Evolutionary conservation across 2,113 vertebrate genomes (phyloP), one percentile per base, ranked within the genome.

Genomic region (Paralichthys olivaceus): DNA sequence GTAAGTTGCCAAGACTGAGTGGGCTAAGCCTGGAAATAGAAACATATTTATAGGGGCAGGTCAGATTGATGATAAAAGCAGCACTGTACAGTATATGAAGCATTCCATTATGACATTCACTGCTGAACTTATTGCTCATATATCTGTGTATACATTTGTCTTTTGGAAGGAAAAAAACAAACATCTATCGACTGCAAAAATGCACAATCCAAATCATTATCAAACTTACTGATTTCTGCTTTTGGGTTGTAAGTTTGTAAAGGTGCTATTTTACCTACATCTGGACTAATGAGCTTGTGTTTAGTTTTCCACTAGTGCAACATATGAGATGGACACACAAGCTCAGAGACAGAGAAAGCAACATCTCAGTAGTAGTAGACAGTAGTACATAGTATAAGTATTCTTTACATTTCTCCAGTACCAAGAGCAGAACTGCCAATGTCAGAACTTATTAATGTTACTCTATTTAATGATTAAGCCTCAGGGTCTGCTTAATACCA

Each of bases 41-140:
- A 81, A 63, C 45, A 49, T 43, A 14, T 89, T 86, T 77, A 72
- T 29, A 67, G 62, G 62, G 55, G 67, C 64, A 77, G 89, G 84
- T 86, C 87, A 83, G 72, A 66, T 80, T 84, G 58, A 83, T 84
- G 80, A 90, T 84, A 91, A 90, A 72, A 88, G 87, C 87, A 77
- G 49, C 72, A 70, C 65, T 84, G 56, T 32, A 32, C 76, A 80
- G 75, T 75, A 75, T 79, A 75, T 79, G 53, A 76, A 77, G 40
- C 45, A 77, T 75, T 76, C 79, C 55, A 25, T 69, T 51, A 72
- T 74, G 55, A 67, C 56, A 25, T 69, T 47, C 34, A 53, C 71
- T 69, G n/a, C 68, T 49, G 15, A 28, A 56, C 19, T 26, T 68
- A 47, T 76, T 49, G 54, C 62, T 59, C 17, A 58, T 55, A 22